Evolutionary conservation across 1,140 invertebrate species (phyloP).

Genomic region (Pteromalus puparum): DNA sequence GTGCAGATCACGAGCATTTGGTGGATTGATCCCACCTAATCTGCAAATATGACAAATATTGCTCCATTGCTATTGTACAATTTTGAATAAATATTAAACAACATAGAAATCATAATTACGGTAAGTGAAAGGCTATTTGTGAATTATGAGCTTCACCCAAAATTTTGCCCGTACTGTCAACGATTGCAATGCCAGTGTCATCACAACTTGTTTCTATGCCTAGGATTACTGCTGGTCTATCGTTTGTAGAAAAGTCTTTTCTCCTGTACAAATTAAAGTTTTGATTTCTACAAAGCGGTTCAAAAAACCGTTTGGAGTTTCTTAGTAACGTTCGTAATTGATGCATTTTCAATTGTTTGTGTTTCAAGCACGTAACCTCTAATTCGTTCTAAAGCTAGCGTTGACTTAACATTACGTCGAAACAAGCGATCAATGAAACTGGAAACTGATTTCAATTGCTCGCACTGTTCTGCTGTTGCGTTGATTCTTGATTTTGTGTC

Average conservation of each 20-base stretch:
- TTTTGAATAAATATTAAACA: constrained; percentile 14
- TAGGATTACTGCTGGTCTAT: constrained; percentile 76
- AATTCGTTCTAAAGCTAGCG: too few species aligned
- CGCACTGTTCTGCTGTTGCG: too few species aligned
- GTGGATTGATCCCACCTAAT: constrained; percentile 93
- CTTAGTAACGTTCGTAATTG: background rate
- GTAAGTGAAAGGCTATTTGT: constrained; percentile 85
- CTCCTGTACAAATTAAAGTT: background rate
- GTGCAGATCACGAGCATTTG: constrained; percentile 89
- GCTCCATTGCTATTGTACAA: background rate
- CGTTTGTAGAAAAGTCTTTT: constrained; percentile 24
- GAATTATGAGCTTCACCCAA: constrained; percentile 88
- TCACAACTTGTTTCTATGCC: constrained; percentile 99
- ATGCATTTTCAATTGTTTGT: constrained; percentile 13
- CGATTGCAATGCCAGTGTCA: constrained; percentile 95
- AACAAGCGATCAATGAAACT: too few species aligned
- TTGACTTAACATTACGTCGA: too few species aligned
- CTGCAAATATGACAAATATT: constrained; percentile 69
- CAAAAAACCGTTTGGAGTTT: background rate
- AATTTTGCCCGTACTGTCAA: constrained; percentile 83
- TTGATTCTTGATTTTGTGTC: too few species aligned
- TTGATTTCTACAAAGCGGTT: background rate
- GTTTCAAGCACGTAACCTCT: too few species aligned
- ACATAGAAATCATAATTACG: constrained; percentile 72
- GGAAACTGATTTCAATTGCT: too few species aligned